Evolutionary conservation across 1,140 invertebrate species (phyloP).

Genomic region (Bombus fervidus): DNA sequence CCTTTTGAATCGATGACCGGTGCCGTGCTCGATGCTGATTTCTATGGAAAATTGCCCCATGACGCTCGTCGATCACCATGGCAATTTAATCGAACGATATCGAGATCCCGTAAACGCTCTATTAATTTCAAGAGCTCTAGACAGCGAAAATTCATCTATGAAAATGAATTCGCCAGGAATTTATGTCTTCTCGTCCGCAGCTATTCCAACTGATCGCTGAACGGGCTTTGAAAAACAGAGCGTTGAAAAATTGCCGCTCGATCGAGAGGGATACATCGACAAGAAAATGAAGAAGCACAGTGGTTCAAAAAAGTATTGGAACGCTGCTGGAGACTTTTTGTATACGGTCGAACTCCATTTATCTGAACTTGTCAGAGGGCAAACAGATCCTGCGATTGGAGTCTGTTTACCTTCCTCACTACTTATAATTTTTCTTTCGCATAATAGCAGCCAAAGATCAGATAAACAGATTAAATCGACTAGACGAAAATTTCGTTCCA

Average conservation of each 20-base stretch:
- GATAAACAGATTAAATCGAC: too few relatives aligned
- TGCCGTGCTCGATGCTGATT: background rate
- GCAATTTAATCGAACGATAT: background rate
- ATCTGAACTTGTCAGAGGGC: too few relatives aligned
- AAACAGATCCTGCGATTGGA: too few relatives aligned
- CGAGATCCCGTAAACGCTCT: too few relatives aligned
- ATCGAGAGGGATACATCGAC: slow-evolving; percentile 1
- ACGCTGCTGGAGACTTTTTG: too few relatives aligned
- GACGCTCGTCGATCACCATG: background rate
- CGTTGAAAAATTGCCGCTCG: slow-evolving; percentile 4
- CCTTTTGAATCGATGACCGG: slow-evolving; percentile 13
- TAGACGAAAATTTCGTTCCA: too few relatives aligned
- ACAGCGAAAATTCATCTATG: background rate
- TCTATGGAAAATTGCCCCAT: slow-evolving; percentile 30
- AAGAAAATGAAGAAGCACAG: background rate
- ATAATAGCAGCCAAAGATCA: too few relatives aligned
- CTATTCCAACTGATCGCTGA: background rate
- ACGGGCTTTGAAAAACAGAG: background rate
- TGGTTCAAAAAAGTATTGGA: too few relatives aligned
- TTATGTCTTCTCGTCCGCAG: background rate
- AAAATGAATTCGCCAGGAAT: background rate
- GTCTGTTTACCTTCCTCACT: too few relatives aligned
- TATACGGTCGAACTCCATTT: too few relatives aligned
- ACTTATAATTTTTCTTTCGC: too few relatives aligned
- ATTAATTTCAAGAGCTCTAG: background rate